phyloP scores from a whole-genome alignment of 2,888 invertebrate species.

The Scaptomyza flava region DNA sequence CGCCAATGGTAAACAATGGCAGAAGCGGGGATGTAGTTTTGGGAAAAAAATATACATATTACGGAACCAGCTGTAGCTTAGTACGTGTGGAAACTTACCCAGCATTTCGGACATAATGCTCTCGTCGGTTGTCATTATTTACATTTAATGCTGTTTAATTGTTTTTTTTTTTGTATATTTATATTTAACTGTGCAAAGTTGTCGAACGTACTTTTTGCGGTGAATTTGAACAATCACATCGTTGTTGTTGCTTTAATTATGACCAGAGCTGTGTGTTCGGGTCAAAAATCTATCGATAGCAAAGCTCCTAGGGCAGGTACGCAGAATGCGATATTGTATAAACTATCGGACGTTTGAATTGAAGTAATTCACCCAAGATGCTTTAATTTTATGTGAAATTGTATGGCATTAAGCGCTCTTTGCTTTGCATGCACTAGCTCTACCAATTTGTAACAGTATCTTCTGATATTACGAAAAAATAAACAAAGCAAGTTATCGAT shows the following conservation, averaged over 20 bases:
- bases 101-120: constrained; percentile 81
- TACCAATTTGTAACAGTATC: neutral
- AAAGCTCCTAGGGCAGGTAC: neutral
- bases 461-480: too few species aligned
- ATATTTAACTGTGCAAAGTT: constrained; percentile 26
- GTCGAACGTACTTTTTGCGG: constrained; percentile 53
- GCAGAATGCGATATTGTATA: neutral
- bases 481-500: neutral
- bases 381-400: too few species aligned
- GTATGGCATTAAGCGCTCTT: too few species aligned
- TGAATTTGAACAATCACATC: constrained; percentile 58
- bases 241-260: constrained; percentile 36
- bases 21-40: neutral
- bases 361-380: too few species aligned
- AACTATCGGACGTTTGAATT: neutral
- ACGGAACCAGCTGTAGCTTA: neutral
- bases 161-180: constrained; percentile 2
- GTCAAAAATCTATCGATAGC: constrained; percentile 32
- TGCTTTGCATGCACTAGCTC: too few species aligned
- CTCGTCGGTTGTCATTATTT: constrained; percentile 80
- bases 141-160: constrained; percentile 42
- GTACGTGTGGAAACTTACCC: constrained; percentile 60
- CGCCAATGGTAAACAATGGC: constrained; percentile 49
- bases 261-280: constrained; percentile 17
- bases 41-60: constrained; percentile 7